Percentiles rank a stretch among this genome's conserved stretches.
Conservation (phyloP, 2,888 invertebrate species). For the Drosophila neotestacea region DNA sequence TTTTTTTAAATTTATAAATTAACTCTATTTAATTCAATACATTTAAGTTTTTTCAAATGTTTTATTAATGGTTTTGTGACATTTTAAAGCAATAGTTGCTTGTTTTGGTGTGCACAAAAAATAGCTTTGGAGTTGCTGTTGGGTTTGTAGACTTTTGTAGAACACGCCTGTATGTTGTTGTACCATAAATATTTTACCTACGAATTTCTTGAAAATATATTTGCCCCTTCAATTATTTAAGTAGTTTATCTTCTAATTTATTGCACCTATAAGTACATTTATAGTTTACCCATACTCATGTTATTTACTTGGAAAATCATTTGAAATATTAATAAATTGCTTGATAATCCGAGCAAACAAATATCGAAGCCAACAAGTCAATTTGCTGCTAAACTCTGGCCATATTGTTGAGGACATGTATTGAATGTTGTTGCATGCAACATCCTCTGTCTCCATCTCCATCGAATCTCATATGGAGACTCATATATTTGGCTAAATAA, state of each 20-base stretch:
- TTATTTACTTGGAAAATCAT: slow-evolving; percentile 2
- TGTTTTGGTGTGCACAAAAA: no score
- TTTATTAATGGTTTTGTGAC: no score
- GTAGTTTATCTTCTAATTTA: not conserved
- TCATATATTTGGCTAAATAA: slow-evolving; percentile 54
- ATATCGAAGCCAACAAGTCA: slow-evolving; percentile 29
- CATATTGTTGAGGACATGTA: slow-evolving; percentile 18
- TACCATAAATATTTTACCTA: not conserved
- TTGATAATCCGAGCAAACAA: slow-evolving; percentile 19
- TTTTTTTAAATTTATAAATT: no score
- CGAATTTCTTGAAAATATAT: not conserved
- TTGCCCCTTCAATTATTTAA: not conserved
- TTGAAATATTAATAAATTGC: slow-evolving; percentile 30
- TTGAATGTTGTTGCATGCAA: slow-evolving; percentile 8
- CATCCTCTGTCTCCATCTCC: not conserved
- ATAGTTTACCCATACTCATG: not conserved
- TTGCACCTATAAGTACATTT: not conserved
- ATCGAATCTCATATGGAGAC: slow-evolving; percentile 18
- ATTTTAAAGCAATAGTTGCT: no score
- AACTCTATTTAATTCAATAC: no score
- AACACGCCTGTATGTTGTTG: no score
- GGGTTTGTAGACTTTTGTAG: no score
- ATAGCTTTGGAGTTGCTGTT: no score
- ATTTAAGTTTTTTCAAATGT: no score
- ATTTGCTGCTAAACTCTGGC: slow-evolving; percentile 27